Base-by-base conservation (phyloP, 2,113 vertebrate species). In the Typhlomys cinereus region DNA sequence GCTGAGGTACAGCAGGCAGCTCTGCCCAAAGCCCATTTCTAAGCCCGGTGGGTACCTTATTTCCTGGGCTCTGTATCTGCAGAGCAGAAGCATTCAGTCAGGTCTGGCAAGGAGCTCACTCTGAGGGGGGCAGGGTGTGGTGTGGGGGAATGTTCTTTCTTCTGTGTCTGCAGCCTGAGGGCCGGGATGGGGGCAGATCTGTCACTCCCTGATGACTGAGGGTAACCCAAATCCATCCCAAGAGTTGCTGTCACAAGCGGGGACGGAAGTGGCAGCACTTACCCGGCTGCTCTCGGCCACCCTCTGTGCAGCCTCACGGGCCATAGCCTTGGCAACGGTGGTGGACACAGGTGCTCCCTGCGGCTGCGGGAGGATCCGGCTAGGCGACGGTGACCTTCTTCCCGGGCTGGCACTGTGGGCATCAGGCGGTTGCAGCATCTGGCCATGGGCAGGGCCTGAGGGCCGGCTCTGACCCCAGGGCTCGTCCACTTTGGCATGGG, bases 301-400 rank as follows among this genome's bases (percentile, higher is more conserved):
- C 74, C 99, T 98, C 83, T 99, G 99, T 0, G 99, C 99, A 3
- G 99, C 99, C 97, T 99, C 99, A 69, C 99, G 98, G 20, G 99
- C 99, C 98, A 99, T 99, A 98, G 99, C 99, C 98, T 99, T 99
- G 67, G 99, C 99, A 1, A 99, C 98, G 0, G 99, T 99, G 95
- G 98, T 98, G 79, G 99, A 98, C 95, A 99, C 98, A 0, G 99
- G 99, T 0, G 98, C 90, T 94, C 99, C 99, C 98, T 99, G 99
- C 12, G 99, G 99, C 97, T 99, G 99, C 1, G 99, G 99, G 78
- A 99, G 99, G 94, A 99, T 99, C 78, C 99, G 98, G 97, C 99
- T 99, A 73, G 99, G 99, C 0, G 99, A 99, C 0, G 99, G 99
- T 0, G 99, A 99, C 78, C 99, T 98, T 81, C 98, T 98, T 13